phyloP scores from a whole-genome alignment of 2,888 invertebrate species.

The Arge pagana region DNA sequence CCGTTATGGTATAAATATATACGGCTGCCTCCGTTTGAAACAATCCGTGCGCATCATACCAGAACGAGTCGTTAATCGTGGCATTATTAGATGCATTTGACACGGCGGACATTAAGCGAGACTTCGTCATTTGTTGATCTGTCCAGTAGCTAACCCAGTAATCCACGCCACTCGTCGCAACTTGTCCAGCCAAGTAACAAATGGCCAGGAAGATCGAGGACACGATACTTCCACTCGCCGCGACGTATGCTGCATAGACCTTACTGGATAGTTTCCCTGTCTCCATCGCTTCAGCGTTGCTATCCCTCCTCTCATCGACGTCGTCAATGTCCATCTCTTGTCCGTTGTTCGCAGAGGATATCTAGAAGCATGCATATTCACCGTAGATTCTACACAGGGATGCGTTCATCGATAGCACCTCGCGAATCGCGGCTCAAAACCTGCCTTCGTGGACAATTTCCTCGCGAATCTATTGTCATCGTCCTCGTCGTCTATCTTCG shows the following conservation, averaged over 20 bases:
- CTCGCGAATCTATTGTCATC: no score
- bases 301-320: slow-evolving; percentile 29
- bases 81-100: no score
- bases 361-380: no score
- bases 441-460: no score
- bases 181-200: slow-evolving; percentile 66
- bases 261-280: slow-evolving; percentile 54
- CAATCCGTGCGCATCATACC: slow-evolving; percentile 37
- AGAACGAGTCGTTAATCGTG: neutral
- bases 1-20: slow-evolving; percentile 54
- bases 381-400: no score
- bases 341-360: no score
- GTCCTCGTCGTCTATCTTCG: neutral
- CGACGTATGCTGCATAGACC: slow-evolving; percentile 59
- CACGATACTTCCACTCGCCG: slow-evolving; percentile 63
- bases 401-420: no score
- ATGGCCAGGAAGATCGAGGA: slow-evolving; percentile 60
- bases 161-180: slow-evolving; percentile 69
- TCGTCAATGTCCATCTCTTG: no score
- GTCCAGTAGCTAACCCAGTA: slow-evolving; percentile 77
- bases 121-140: no score
- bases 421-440: no score
- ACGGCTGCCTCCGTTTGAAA: slow-evolving; percentile 41
- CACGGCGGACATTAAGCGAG: no score
- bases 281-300: slow-evolving; percentile 55